A percentile compares a stretch with the other conserved stretches of the same genome.
Evolutionary conservation across 2,888 invertebrate species (phyloP).

Genomic region (Anorthoa munda): DNA sequence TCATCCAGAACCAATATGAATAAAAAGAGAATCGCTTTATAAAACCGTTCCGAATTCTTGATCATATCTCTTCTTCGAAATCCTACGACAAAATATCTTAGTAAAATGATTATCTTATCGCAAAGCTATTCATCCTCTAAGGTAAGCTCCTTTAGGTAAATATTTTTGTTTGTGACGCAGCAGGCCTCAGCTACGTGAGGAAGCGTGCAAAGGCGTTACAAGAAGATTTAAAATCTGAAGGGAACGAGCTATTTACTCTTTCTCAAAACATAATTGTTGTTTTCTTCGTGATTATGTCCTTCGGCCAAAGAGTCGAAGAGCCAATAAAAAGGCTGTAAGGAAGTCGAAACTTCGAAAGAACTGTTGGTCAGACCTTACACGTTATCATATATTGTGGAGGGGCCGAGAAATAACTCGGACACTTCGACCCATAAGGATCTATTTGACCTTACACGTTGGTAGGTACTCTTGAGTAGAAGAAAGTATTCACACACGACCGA

Average conservation of each 20-base stretch:
- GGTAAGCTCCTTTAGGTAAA: background rate
- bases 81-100: background rate
- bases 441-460: background rate
- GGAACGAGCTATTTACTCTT: no score
- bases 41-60: slow-evolving; percentile 2
- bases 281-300: background rate
- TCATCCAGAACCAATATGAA: slow-evolving; percentile 28
- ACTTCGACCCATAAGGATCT: no score
- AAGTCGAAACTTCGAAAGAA: background rate
- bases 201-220: no score
- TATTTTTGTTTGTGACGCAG: no score
- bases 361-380: background rate
- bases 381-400: no score
- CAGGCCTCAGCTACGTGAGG: no score
- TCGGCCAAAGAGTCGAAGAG: background rate
- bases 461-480: background rate
- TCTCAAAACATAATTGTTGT: no score
- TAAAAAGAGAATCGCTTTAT: slow-evolving; percentile 38
- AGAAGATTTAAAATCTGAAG: no score
- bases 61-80: background rate
- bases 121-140: background rate
- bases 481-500: background rate
- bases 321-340: background rate
- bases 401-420: no score
- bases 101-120: slow-evolving; percentile 5